These are phyloP conservation scores for Cyprinodon brontotheroides DNA, from an alignment of 2,113 vertebrate species.

Conservation along the genomic window DNA sequence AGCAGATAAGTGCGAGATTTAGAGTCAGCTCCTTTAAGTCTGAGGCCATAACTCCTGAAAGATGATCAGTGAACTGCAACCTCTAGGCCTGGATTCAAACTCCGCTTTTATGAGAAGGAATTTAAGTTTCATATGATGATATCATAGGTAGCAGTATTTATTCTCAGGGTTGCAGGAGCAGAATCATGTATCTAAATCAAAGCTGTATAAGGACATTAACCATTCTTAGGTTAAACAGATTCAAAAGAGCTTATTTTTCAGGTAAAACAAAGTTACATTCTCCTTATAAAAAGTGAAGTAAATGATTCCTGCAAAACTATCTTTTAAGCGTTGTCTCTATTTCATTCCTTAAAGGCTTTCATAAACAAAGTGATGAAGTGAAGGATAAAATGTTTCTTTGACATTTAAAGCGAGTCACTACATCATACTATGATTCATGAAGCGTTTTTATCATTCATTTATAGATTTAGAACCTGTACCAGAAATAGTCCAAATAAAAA, in stretches of 20 bases:
- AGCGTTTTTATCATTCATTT: conserved; percentile 10
- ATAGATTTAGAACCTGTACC: conserved; percentile 15
- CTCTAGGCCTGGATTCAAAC: no score
- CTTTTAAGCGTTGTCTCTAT: background rate
- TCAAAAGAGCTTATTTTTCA: background rate
- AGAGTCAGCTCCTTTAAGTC: no score
- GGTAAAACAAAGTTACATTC: background rate
- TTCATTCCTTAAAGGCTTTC: background rate
- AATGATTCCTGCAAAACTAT: background rate
- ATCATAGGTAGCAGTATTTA: background rate
- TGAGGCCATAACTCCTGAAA: no score
- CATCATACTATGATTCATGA: background rate
- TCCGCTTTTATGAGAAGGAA: no score
- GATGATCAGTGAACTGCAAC: no score
- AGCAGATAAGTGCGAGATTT: no score
- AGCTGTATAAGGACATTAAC: background rate
- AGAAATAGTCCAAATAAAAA: conserved; percentile 21
- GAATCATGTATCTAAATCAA: background rate
- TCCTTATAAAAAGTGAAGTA: background rate
- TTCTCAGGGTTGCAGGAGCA: background rate
- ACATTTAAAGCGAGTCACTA: background rate
- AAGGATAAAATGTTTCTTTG: background rate
- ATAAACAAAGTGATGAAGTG: background rate
- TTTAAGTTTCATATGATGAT: background rate
- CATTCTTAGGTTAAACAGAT: background rate